A percentile compares a stretch with the other conserved stretches of the same genome.
phyloP scores from a whole-genome alignment of 2,888 invertebrate genomes.

The Neoscelio sp. region DNA sequence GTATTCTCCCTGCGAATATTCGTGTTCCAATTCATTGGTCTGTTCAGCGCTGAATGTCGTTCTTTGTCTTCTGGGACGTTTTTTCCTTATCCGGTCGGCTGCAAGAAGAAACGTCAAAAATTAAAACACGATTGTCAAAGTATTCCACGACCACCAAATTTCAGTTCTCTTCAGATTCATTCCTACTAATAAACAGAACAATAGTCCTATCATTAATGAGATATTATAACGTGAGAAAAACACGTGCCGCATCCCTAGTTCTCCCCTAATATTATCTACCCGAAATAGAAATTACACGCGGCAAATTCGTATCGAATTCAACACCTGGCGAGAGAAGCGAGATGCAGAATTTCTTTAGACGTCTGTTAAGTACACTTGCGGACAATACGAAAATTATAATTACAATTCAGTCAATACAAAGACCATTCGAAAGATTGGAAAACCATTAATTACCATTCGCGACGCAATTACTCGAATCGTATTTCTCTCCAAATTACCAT shows the following conservation, averaged over 20 bases:
- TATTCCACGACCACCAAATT: too few species aligned
- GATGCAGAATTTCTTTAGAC: too few species aligned
- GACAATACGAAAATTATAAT: too few species aligned
- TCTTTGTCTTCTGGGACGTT: conserved; percentile 93
- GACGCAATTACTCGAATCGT: too few species aligned
- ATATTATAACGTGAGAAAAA: not conserved
- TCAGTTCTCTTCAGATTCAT: too few species aligned
- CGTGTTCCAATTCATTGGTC: conserved; percentile 94
- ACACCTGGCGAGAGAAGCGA: conserved; percentile 16
- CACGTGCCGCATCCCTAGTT: not conserved
- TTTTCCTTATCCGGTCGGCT: conserved; percentile 94
- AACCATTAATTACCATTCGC: too few species aligned
- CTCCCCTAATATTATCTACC: not conserved
- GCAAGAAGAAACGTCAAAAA: conserved; percentile 69
- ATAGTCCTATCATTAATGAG: too few species aligned
- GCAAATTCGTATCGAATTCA: conserved; percentile 16
- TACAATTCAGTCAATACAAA: too few species aligned
- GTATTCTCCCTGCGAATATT: conserved; percentile 96
- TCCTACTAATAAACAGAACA: too few species aligned
- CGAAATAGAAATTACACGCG: conserved; percentile 13
- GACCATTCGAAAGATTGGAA: too few species aligned
- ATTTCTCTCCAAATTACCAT: too few species aligned
- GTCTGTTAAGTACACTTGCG: too few species aligned
- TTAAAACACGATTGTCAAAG: not conserved
- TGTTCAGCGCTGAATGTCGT: conserved; percentile 98